Conservation (phyloP, 2,797 vertebrate genomes). For the Notoglanidium macrostoma region DNA sequence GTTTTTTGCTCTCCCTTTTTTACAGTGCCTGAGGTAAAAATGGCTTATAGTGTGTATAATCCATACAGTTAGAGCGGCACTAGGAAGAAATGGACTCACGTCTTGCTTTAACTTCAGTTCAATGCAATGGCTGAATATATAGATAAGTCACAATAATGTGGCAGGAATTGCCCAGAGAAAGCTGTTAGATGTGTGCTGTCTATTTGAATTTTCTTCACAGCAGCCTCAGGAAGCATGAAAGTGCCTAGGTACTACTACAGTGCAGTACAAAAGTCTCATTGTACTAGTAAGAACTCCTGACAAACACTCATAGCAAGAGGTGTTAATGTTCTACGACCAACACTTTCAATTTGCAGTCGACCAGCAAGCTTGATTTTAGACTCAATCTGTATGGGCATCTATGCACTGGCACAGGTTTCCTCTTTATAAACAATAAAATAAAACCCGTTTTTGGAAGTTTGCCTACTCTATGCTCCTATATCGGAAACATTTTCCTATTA, state of each 20-base stretch:
- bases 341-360: not conserved
- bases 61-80: slow-evolving; percentile 31
- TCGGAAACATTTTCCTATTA: not conserved
- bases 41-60: slow-evolving; percentile 31
- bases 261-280: not conserved
- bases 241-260: not conserved
- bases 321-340: not conserved
- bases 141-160: slow-evolving; percentile 56
- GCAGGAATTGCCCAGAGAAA: slow-evolving; percentile 48
- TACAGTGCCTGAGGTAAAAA: slow-evolving; percentile 23
- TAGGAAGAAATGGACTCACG: slow-evolving; percentile 23
- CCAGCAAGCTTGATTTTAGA: not conserved
- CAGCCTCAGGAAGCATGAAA: slow-evolving; percentile 42
- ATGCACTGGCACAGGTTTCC: too few species aligned
- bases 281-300: not conserved
- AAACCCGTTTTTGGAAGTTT: not conserved
- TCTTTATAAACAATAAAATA: not conserved
- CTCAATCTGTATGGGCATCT: not conserved
- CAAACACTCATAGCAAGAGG: not conserved
- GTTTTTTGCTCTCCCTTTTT: not conserved
- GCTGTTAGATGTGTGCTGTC: slow-evolving; percentile 30
- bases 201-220: slow-evolving; percentile 44
- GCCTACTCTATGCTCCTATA: not conserved
- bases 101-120: slow-evolving; percentile 35
- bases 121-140: slow-evolving; percentile 47